Evolutionary conservation across 2,797 vertebrate genomes (phyloP).

Genomic region (Xiphorhynchus erythropygius): DNA sequence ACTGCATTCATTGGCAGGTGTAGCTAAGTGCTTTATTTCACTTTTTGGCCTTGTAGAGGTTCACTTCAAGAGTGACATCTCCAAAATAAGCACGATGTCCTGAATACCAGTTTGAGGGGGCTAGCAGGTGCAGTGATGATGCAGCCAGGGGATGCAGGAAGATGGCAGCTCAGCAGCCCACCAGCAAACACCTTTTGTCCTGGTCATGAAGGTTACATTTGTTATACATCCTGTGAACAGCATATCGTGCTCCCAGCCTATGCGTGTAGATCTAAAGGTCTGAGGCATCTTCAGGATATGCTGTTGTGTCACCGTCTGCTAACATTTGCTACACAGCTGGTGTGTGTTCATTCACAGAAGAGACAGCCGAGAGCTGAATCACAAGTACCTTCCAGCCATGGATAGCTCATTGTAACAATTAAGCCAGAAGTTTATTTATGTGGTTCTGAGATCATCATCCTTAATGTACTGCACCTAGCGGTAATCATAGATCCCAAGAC

Average conservation of each 20-base stretch:
- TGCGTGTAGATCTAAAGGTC: not conserved
- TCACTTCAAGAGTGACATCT: not conserved
- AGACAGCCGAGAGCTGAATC: not conserved
- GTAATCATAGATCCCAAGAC: not conserved
- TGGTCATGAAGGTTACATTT: not conserved
- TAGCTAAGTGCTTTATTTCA: not conserved
- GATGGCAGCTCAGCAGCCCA: not conserved
- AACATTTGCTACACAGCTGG: not conserved
- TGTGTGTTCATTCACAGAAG: not conserved
- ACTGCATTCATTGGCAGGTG: not conserved
- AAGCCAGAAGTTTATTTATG: not conserved
- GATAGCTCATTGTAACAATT: not conserved
- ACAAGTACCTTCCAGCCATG: not conserved
- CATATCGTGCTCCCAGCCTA: fast-evolving
- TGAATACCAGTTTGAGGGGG: not conserved
- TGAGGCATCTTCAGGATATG: not conserved
- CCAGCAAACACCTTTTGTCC: not conserved
- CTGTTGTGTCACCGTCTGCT: not conserved
- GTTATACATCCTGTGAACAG: not conserved
- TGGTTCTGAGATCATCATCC: not conserved
- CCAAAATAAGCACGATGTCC: fast-evolving
- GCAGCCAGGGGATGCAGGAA: not conserved
- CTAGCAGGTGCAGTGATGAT: fast-evolving
- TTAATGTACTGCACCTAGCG: not conserved
- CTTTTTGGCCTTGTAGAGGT: not conserved